These are phyloP conservation scores for Drosophila barbarae DNA, from an alignment of 2,888 invertebrate species.

Conservation along the genomic window DNA sequence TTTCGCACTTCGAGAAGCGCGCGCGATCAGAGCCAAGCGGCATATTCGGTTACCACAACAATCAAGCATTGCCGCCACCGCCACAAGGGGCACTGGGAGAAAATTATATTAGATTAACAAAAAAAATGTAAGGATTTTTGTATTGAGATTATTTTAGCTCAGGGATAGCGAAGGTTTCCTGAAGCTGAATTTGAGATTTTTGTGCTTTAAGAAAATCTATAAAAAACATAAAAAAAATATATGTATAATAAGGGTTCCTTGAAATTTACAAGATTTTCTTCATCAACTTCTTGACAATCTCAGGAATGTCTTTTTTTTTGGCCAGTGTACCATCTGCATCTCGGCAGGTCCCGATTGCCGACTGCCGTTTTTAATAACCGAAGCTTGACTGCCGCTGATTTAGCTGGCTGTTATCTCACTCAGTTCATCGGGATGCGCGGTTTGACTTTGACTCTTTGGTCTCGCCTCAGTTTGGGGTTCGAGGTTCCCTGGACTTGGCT, in stretches of 20 bases:
- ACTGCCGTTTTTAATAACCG: slow-evolving; percentile 66
- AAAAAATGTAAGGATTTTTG: neutral
- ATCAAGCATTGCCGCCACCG: slow-evolving; percentile 52
- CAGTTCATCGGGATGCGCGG: slow-evolving; percentile 65
- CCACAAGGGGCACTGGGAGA: slow-evolving; percentile 9
- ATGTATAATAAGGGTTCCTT: neutral
- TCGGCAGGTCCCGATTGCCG: slow-evolving; percentile 22
- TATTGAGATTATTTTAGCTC: too few species aligned
- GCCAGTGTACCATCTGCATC: slow-evolving; percentile 40
- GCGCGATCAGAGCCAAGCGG: slow-evolving; percentile 36
- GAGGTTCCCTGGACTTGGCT: slow-evolving; percentile 1
- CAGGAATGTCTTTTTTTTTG: neutral
- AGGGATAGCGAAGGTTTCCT: too few species aligned
- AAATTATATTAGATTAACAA: neutral
- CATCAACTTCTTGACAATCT: neutral
- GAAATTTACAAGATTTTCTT: neutral
- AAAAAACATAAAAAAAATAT: too few species aligned
- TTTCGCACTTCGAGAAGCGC: slow-evolving; percentile 69
- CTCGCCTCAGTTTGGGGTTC: slow-evolving; percentile 13
- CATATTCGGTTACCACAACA: slow-evolving; percentile 66
- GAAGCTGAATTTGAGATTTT: too few species aligned
- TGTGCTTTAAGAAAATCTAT: too few species aligned
- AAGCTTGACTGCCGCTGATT: slow-evolving; percentile 45
- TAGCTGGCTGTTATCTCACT: slow-evolving; percentile 63
- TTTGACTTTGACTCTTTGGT: slow-evolving; percentile 38